Base-by-base conservation (phyloP, 2,797 vertebrate genomes). In the Allenopithecus nigroviridis region DNA sequence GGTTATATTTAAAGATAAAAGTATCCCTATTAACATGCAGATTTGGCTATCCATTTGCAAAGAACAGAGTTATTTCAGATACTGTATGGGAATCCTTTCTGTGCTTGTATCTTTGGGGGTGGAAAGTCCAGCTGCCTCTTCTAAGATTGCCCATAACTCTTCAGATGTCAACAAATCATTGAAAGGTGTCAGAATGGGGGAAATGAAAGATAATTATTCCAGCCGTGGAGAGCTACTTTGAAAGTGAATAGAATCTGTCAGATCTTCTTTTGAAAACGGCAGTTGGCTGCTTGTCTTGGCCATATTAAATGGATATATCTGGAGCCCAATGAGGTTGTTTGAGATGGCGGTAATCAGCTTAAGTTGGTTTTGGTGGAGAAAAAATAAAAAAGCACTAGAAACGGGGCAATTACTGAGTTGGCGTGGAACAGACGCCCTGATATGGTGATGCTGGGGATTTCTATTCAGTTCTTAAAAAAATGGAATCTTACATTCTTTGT, bases 181-280 rank as follows among this genome's bases (percentile, higher is more conserved):
- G 98, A 98, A 96, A 98, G 98, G 98, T 98, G 98, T 98, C 98
- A 98, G 98, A 98, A 98, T 96, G 98, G 98, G 98, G 98, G 98
- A 98, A 98, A 98, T 98, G 98, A 98, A 98, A 98, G 98, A 98
- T 98, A 98, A 99, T 99, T 98, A 99, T 98, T 98, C 98, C 95
- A 96, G 98, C 96, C 98, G 59, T 97, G 98, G 98, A 98, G 98
- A 98, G 98, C 98, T 99, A 96, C 99, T 99, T 98, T 98, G 98
- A 98, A 99, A 99, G 98, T 98, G 98, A 99, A 99, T 99, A 98
- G 99, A 97, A 98, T 98, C 98, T 98, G 98, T 98, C 98, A 99
- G 98, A 98, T 98, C 84, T 97, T 98, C 98, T 98, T 99, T 98
- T 99, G 98, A 98, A 98, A 99, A 96, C 98, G 98, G 98, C 98